A percentile compares a stretch with the other conserved stretches of the same genome.
Conservation (phyloP, 2,888 invertebrate genomes). For the Silvanus unidentatus region DNA sequence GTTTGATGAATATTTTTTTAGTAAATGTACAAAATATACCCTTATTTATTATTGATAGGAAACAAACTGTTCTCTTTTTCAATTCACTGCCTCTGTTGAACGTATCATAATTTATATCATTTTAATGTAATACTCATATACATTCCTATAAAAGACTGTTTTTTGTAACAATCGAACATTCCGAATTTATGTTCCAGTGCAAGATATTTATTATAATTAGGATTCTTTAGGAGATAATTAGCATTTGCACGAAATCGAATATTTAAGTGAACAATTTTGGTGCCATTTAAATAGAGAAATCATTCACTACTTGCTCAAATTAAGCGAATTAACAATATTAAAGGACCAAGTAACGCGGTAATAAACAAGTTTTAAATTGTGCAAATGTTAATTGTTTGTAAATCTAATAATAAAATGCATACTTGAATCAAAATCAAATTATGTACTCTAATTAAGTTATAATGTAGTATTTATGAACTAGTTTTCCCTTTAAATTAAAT, state of each 20-base stretch:
- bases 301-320: no score
- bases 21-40: slow-evolving; percentile 23
- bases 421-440: background rate
- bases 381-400: background rate
- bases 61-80: no score
- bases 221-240: background rate
- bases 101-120: slow-evolving; percentile 1
- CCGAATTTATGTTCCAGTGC: slow-evolving; percentile 13
- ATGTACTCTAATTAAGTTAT: background rate
- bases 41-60: slow-evolving; percentile 16
- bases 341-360: no score
- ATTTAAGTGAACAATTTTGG: no score
- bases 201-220: background rate
- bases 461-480: slow-evolving; percentile 4
- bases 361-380: background rate
- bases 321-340: no score
- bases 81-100: slow-evolving; percentile 2
- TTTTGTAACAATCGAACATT: slow-evolving; percentile 15
- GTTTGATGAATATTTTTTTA: slow-evolving; percentile 27
- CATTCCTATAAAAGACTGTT: slow-evolving; percentile 14
- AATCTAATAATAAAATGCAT: background rate
- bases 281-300: no score
- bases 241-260: background rate
- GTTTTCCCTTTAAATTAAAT: slow-evolving; percentile 1
- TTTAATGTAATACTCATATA: slow-evolving; percentile 5